Evolutionary conservation across 1,140 invertebrate species (phyloP), one percentile per base, ranked within the genome.

Genomic region (Cotesia glomerata): DNA sequence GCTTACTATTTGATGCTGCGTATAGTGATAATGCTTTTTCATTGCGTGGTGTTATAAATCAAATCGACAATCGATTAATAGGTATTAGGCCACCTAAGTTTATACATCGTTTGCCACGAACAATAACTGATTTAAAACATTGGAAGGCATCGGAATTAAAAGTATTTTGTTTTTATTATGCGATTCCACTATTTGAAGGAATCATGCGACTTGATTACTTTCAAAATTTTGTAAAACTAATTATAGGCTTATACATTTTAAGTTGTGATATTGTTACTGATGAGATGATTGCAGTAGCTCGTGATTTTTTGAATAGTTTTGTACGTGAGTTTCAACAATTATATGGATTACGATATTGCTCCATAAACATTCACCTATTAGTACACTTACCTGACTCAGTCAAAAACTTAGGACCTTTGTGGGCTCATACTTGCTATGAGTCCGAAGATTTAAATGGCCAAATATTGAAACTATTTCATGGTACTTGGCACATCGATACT

Each of bases 101-200:
- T 56, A 18, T 76, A 34, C 59, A 68, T 39, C 39, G 72, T 1
- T 54, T 69, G 34, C 69, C 69, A 8, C 36, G 69, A 13, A 14
- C 52, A 4, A 45, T 72, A 39, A 34, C 65, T 66, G 66, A 76
- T 16, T 45, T 66, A 13, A 11, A 14, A 11, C 39, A 74, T 26
- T 72, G 69, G 59, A 76, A 76, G 70, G 62, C 63, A 11, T 63
- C 61, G 5, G 62, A 76, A 18, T 49, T 69, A 26, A 75, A 75
- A 66, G 65, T 18, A n/a, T 76, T 36, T n/a, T 64, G 35, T 3
- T 74, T 71, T 63, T 69, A 64, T 51, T 75, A 75, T 36, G 74
- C 67, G 18, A 8, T 69, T 16, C 26, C 59, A 13, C 4, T 72
- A n/a, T 34, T 76, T 13, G 4, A 67, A 61, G 67, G 35, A 9